Percentiles rank a stretch among this genome's conserved stretches.
Conservation (phyloP, 2,113 vertebrate species). For the Microtus pennsylvanicus region DNA sequence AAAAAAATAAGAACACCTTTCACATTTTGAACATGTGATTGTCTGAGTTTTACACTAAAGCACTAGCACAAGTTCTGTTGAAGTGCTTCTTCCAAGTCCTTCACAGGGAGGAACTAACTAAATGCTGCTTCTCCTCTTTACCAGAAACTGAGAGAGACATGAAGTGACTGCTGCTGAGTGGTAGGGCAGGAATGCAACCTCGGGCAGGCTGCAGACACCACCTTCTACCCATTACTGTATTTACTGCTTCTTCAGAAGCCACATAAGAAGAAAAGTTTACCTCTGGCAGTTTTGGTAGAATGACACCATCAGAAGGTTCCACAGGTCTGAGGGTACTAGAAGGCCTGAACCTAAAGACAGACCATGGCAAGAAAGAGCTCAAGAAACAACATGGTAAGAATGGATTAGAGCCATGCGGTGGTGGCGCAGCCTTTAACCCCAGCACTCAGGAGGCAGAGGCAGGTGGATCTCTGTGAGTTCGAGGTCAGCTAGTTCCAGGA, state of each 20-base stretch:
- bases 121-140: slow-evolving; percentile 1
- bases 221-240: background rate
- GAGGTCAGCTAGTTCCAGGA: too few relatives aligned
- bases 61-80: background rate
- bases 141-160: slow-evolving; percentile 6
- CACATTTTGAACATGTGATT: background rate
- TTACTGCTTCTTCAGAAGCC: background rate
- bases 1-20: background rate
- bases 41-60: background rate
- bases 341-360: background rate
- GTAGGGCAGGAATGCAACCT: background rate
- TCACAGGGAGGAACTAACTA: background rate
- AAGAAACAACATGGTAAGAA: slow-evolving; percentile 24
- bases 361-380: background rate
- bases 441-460: too few relatives aligned
- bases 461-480: too few relatives aligned
- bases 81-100: background rate
- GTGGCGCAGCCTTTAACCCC: too few relatives aligned
- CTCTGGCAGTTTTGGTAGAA: background rate
- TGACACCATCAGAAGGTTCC: background rate
- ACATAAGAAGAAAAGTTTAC: background rate
- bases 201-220: background rate
- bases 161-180: background rate
- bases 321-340: background rate
- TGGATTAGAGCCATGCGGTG: background rate